A percentile compares a stretch with the other conserved stretches of the same genome.
Conservation (phyloP, 2,113 vertebrate species). For the Dendropsophus ebraccatus region DNA sequence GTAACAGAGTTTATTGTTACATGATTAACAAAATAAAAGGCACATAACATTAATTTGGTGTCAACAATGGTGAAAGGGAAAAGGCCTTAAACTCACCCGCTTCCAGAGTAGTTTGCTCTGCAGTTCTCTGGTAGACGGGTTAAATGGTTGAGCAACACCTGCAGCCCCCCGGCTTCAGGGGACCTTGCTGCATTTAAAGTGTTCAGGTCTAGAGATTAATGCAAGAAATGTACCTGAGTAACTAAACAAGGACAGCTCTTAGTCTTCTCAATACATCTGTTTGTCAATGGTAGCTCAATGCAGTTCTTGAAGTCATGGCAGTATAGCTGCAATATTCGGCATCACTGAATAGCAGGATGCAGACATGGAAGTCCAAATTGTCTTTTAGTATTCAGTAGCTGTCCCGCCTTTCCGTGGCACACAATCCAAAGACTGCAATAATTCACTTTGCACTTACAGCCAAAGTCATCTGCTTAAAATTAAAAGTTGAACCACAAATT, state of each 20-base stretch:
- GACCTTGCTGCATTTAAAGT: conserved; percentile 36
- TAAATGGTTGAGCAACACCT: conserved; percentile 28
- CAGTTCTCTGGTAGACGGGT: conserved; percentile 54
- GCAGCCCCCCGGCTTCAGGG: conserved; percentile 36
- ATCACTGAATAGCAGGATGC: neutral
- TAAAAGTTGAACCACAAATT: neutral
- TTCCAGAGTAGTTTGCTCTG: conserved; percentile 54
- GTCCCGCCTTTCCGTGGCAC: neutral
- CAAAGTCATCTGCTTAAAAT: conserved; percentile 1
- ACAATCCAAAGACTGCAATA: neutral
- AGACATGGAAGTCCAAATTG: neutral
- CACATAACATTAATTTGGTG: conserved; percentile 59
- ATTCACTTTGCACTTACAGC: neutral
- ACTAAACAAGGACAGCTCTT: conserved; percentile 41
- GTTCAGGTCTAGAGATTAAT: conserved; percentile 50
- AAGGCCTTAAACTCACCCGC: conserved; percentile 45
- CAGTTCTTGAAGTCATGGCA: conserved; percentile 28
- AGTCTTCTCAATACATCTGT: conserved; percentile 5
- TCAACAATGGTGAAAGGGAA: conserved; percentile 45
- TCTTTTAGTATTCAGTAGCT: neutral
- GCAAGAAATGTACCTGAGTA: conserved; percentile 57
- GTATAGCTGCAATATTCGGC: neutral
- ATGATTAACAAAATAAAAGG: conserved; percentile 60
- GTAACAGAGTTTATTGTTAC: conserved; percentile 59
- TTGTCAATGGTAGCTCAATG: neutral